Percentiles rank a stretch among this genome's conserved stretches.
These are phyloP conservation scores for Ia io DNA, from an alignment of 2,113 vertebrate species.

Conservation along the genomic window DNA sequence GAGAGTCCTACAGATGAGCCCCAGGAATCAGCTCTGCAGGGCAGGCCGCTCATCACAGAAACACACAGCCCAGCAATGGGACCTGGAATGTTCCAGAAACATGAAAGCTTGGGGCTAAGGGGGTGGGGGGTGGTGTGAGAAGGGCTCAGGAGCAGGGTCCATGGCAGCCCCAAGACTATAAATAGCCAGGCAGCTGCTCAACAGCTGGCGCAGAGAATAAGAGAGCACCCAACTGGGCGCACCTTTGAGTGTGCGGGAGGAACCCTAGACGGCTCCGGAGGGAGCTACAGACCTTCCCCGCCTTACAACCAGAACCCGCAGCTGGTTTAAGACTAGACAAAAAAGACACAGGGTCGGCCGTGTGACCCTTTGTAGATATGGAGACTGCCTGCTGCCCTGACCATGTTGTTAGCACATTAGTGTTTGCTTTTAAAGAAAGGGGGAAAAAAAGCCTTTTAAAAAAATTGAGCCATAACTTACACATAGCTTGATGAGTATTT, in stretches of 20 bases:
- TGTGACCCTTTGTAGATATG: not conserved
- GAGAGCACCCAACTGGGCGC: not conserved
- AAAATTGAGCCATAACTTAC: not conserved
- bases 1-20: not conserved
- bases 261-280: accelerated
- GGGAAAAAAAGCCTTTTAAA: not conserved
- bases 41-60: not conserved
- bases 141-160: not conserved
- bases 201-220: not conserved
- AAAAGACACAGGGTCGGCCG: not conserved
- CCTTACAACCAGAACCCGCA: not conserved
- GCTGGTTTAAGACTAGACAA: not conserved
- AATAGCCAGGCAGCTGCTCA: not conserved
- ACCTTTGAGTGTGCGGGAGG: not conserved
- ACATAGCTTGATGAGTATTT: not conserved
- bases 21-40: not conserved
- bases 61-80: not conserved
- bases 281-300: too few relatives aligned
- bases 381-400: not conserved
- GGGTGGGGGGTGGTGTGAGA: not conserved
- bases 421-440: not conserved
- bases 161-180: not conserved
- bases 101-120: not conserved
- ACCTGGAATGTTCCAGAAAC: conserved; percentile 25
- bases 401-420: not conserved